These are phyloP conservation scores for Drosophila rhopaloa DNA, from an alignment of 1,140 invertebrate genomes.

Conservation along the genomic window DNA sequence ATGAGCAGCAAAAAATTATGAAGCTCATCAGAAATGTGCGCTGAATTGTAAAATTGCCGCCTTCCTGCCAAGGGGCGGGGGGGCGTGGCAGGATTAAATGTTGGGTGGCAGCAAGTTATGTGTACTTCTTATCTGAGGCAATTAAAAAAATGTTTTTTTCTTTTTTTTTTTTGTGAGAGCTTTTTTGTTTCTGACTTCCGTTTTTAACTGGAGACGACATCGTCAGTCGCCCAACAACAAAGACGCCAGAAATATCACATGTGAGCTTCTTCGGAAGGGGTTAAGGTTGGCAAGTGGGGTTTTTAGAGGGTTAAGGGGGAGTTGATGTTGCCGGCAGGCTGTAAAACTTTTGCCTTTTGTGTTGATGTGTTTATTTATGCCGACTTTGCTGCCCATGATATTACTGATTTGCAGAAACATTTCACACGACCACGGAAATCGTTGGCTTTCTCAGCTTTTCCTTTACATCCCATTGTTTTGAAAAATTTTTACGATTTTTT, in stretches of 20 bases:
- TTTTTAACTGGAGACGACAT: constrained; percentile 26
- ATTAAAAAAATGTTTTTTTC: constrained; percentile 73
- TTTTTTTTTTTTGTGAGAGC: constrained; percentile 8
- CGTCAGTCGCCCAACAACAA: constrained; percentile 36
- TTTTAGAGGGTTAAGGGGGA: neutral
- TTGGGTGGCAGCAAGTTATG: constrained; percentile 58
- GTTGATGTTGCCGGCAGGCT: constrained; percentile 20
- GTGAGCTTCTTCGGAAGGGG: constrained; percentile 20
- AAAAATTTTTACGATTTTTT: constrained; percentile 13
- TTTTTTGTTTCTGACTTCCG: constrained; percentile 62
- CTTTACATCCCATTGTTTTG: constrained; percentile 9
- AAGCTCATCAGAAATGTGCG: constrained; percentile 80
- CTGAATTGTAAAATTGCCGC: constrained; percentile 81
- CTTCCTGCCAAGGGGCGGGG: constrained; percentile 15
- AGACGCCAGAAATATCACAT: constrained; percentile 46
- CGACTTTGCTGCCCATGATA: constrained; percentile 45
- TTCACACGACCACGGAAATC: constrained; percentile 24
- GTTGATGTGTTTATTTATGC: constrained; percentile 80
- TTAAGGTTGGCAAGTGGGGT: neutral
- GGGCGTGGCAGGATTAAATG: neutral
- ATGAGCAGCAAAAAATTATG: constrained; percentile 79
- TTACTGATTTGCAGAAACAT: constrained; percentile 59
- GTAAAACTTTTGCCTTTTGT: constrained; percentile 73
- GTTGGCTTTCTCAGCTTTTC: constrained; percentile 5
- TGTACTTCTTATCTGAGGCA: constrained; percentile 78